Conservation (phyloP, 2,888 invertebrate species). For the Stegana nigrithorax region DNA sequence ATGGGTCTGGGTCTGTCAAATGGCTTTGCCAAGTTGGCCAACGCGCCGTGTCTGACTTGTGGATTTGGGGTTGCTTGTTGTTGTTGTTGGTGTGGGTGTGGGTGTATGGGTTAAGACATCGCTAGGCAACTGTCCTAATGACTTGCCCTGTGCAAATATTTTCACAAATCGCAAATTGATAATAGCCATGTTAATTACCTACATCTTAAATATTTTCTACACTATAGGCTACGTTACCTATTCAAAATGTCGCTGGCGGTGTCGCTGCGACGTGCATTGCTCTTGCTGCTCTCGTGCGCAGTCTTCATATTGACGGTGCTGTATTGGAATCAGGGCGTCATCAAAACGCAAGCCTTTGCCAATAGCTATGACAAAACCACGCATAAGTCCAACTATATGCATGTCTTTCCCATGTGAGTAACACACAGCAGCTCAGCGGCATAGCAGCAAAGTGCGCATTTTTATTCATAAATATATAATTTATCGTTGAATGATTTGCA, state of each 20-base stretch:
- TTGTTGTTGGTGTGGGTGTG: background rate
- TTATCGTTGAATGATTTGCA: constrained; percentile 27
- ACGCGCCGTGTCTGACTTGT: too few species aligned
- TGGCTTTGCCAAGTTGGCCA: too few species aligned
- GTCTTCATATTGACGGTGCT: constrained; percentile 72
- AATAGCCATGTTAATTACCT: background rate
- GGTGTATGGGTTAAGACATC: background rate
- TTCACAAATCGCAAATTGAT: background rate
- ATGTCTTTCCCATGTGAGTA: constrained; percentile 58
- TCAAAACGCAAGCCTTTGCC: constrained; percentile 68
- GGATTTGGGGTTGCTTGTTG: background rate
- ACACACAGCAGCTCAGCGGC: too few species aligned
- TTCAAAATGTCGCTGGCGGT: constrained; percentile 68
- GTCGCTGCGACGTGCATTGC: constrained; percentile 71
- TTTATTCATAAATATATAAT: background rate
- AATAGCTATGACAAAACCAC: constrained; percentile 61
- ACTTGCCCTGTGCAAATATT: background rate
- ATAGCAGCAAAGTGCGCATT: too few species aligned
- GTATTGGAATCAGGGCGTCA: constrained; percentile 74
- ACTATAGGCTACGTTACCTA: constrained; percentile 65
- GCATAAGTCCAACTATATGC: constrained; percentile 46
- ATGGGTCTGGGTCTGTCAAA: too few species aligned
- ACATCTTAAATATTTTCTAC: too few species aligned
- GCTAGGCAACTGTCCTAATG: background rate
- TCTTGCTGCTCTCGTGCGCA: constrained; percentile 72